Evolutionary conservation across 2,113 vertebrate genomes (phyloP).

Genomic region (Morone saxatilis): DNA sequence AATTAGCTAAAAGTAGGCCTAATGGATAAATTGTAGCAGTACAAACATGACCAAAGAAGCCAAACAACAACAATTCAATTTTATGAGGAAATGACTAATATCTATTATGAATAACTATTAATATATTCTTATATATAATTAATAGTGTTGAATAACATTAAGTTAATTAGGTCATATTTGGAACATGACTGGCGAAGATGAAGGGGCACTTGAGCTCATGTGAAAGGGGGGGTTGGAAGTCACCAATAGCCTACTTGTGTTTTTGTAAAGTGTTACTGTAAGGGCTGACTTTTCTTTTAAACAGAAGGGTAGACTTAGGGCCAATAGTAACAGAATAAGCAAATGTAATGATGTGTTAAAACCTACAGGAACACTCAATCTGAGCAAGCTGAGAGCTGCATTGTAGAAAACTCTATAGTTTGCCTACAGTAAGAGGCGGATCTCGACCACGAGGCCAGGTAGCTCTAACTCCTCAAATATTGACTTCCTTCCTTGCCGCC

Average conservation of each 20-base stretch:
- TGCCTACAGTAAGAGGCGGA: slow-evolving; percentile 55
- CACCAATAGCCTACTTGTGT: neutral
- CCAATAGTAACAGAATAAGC: slow-evolving; percentile 32
- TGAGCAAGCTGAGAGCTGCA: slow-evolving; percentile 41
- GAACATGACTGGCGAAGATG: neutral
- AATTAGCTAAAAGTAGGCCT: too few species aligned
- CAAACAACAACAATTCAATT: neutral
- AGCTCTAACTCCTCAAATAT: slow-evolving; percentile 78
- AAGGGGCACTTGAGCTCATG: neutral
- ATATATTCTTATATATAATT: neutral
- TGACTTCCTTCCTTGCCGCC: slow-evolving; percentile 79
- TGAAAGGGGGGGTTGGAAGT: neutral
- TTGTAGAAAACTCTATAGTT: slow-evolving; percentile 54
- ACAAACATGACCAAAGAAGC: neutral
- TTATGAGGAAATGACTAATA: neutral
- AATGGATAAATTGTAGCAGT: neutral
- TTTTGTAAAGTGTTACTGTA: slow-evolving; percentile 10
- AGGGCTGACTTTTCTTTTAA: slow-evolving; percentile 17
- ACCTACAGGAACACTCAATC: slow-evolving; percentile 25
- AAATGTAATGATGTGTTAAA: slow-evolving; percentile 27
- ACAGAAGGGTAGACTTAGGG: neutral
- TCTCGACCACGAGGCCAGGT: slow-evolving; percentile 57
- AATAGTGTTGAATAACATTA: neutral
- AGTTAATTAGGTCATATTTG: neutral
- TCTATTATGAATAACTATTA: neutral